A percentile compares a stretch with the other conserved stretches of the same genome.
These are phyloP conservation scores for Megalops cyprinoides DNA, from an alignment of 2,797 vertebrate species.

Conservation along the genomic window DNA sequence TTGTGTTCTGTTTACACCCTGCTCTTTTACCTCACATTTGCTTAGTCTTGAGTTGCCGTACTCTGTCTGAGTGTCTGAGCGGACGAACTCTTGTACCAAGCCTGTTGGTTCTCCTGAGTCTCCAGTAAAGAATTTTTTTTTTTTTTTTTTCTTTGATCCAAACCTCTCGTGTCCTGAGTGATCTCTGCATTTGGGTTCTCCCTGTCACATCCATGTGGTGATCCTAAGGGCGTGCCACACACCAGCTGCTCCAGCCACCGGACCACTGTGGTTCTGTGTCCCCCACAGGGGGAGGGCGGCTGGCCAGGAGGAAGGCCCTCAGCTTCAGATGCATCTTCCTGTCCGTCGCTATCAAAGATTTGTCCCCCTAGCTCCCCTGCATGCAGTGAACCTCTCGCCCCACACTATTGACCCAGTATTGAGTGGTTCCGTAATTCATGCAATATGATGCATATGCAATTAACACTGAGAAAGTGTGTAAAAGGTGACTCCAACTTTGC, in stretches of 20 bases:
- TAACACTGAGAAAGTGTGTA: constrained; percentile 14
- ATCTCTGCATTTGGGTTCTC: no score
- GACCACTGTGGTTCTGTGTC: background rate
- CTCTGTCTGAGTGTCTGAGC: no score
- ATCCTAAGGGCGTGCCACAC: constrained; percentile 3
- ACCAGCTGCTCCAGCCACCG: background rate
- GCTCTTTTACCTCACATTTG: no score
- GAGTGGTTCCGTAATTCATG: no score
- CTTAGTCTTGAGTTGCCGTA: no score
- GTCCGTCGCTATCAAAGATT: background rate
- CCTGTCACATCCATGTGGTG: constrained; percentile 1
- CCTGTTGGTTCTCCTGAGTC: no score
- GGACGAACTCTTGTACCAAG: no score
- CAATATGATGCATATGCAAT: constrained; percentile 21
- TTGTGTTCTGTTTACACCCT: no score
- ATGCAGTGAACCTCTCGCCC: background rate
- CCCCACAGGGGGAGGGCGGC: background rate
- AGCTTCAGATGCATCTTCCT: background rate
- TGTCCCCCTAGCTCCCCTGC: no score
- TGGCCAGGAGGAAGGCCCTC: background rate
- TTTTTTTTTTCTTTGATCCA: no score
- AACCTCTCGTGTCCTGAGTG: no score
- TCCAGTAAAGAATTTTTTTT: no score
- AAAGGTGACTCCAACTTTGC: background rate
- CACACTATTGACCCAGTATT: background rate